These are phyloP conservation scores for Nyctibius grandis DNA, from an alignment of 2,797 vertebrate species.

Conservation along the genomic window DNA sequence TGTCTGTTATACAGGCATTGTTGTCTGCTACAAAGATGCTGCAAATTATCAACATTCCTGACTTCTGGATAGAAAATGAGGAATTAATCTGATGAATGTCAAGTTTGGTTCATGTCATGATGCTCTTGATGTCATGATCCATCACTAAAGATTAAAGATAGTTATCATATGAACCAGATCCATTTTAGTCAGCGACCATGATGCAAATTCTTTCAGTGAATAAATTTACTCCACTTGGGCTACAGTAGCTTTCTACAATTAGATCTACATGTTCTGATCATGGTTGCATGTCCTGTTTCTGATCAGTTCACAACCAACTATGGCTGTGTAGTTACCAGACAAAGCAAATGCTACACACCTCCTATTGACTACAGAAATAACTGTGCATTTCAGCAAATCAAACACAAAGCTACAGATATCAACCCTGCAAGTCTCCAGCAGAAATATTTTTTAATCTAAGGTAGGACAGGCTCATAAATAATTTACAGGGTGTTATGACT, in stretches of 20 bases:
- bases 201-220: constrained; percentile 17
- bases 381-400: neutral
- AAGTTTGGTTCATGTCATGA: constrained; percentile 36
- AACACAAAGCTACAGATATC: constrained; percentile 13
- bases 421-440: neutral
- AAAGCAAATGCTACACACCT: neutral
- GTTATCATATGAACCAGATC: constrained; percentile 22
- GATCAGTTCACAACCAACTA: neutral
- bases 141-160: constrained; percentile 51
- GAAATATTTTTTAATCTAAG: constrained; percentile 34
- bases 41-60: constrained; percentile 49
- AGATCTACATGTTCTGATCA: neutral
- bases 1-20: constrained; percentile 15
- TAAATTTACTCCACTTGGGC: constrained; percentile 20
- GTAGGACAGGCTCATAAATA: constrained; percentile 36
- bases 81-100: constrained; percentile 57
- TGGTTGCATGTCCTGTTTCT: neutral
- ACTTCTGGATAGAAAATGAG: constrained; percentile 50
- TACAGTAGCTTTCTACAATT: neutral
- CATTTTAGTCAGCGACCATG: neutral
- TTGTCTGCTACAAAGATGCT: constrained; percentile 20
- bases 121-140: constrained; percentile 34
- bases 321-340: neutral
- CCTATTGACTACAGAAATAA: neutral
- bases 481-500: constrained; percentile 40